These are phyloP conservation scores for Actinia equina DNA, from an alignment of 64 coral and sea anemone species.

Conservation along the genomic window DNA sequence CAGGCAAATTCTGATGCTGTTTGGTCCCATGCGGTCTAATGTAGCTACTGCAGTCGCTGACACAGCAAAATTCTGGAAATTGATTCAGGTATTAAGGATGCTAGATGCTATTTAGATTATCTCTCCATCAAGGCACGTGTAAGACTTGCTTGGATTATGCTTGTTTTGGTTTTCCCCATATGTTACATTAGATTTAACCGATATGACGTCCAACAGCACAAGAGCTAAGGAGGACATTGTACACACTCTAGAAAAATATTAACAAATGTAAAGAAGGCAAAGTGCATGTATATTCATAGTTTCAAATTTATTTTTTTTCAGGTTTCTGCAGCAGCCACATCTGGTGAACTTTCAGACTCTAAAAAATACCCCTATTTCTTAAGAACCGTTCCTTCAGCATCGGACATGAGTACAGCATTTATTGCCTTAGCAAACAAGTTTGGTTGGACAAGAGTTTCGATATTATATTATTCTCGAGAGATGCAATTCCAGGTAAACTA, in stretches of 20 bases:
- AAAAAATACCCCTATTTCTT: conserved; percentile 59
- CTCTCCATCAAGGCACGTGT: no score
- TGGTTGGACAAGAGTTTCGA: conserved; percentile 56
- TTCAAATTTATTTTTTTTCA: neutral
- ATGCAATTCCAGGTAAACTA: conserved; percentile 53
- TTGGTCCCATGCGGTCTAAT: conserved; percentile 77
- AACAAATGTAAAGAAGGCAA: no score
- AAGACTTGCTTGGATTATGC: no score
- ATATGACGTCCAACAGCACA: no score
- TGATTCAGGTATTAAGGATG: conserved; percentile 81
- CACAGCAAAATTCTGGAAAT: conserved; percentile 76
- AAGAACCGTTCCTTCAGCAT: conserved; percentile 57
- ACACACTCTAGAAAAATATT: no score
- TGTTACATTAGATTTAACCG: no score
- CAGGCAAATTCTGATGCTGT: conserved; percentile 30
- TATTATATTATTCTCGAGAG: conserved; percentile 67
- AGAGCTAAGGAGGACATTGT: no score
- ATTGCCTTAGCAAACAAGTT: conserved; percentile 59
- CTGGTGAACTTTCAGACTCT: conserved; percentile 41
- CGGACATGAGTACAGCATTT: conserved; percentile 51
- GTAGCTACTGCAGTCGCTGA: conserved; percentile 65
- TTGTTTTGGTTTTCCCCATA: no score
- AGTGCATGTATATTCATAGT: no score
- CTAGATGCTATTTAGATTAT: no score
- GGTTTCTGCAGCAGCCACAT: conserved; percentile 68